Evolutionary conservation across 2,797 vertebrate genomes (phyloP).

Genomic region (Catostomus latipinnis): DNA sequence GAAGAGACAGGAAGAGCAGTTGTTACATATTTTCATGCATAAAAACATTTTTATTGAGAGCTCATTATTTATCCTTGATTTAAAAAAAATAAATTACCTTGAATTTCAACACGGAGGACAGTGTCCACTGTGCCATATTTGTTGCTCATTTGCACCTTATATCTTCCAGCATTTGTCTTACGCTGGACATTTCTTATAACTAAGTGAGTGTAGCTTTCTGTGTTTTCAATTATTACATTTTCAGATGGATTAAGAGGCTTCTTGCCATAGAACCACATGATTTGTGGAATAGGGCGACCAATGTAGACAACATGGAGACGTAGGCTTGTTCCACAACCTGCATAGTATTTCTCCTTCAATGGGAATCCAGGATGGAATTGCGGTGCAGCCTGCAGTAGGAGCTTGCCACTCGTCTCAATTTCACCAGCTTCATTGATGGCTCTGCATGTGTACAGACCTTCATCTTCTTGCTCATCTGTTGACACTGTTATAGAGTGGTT

Average conservation of each 20-base stretch:
- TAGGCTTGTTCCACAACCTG: constrained; percentile 91
- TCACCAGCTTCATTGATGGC: constrained; percentile 95
- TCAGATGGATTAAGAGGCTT: constrained; percentile 92
- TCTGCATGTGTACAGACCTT: constrained; percentile 94
- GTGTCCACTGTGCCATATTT: constrained; percentile 90
- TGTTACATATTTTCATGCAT: not conserved
- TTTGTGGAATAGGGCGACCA: constrained; percentile 95
- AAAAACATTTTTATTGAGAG: not conserved
- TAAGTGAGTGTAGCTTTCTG: constrained; percentile 95
- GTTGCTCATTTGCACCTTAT: constrained; percentile 98
- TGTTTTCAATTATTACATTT: constrained; percentile 93
- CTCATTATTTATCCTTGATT: not conserved
- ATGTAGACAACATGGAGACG: constrained; percentile 96
- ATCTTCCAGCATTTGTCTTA: constrained; percentile 93
- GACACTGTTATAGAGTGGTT: constrained; percentile 91
- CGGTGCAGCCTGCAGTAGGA: constrained; percentile 91
- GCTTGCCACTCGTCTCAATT: constrained; percentile 93
- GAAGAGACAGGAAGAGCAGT: constrained; percentile 49
- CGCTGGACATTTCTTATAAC: constrained; percentile 95
- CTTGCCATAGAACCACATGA: constrained; percentile 97
- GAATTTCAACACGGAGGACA: constrained; percentile 92
- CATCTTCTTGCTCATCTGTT: constrained; percentile 98
- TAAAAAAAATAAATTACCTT: constrained; percentile 82
- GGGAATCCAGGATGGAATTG: constrained; percentile 97
- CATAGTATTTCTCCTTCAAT: constrained; percentile 93